phyloP scores from a whole-genome alignment of 2,113 vertebrate species.

The Piliocolobus tephrosceles region DNA sequence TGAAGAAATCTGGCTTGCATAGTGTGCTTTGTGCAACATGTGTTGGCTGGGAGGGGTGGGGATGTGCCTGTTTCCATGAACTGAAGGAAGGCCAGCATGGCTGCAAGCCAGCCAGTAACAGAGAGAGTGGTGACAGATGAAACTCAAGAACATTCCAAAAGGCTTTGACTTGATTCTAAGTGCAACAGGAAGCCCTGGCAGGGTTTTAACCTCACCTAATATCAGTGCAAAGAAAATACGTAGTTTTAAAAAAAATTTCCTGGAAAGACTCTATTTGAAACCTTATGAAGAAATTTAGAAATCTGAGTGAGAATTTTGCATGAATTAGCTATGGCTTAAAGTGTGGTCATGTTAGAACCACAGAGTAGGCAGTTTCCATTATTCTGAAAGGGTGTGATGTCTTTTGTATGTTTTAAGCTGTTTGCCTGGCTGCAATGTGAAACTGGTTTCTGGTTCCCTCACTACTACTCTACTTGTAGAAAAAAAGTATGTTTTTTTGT shows the following conservation, averaged over 20 bases:
- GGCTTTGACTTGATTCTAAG: not conserved
- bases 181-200: not conserved
- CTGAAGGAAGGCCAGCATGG: not conserved
- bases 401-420: not conserved
- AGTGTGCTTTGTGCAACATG: rapidly evolving
- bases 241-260: not conserved
- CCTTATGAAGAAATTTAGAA: not conserved
- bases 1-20: not conserved
- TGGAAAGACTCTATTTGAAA: not conserved
- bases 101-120: no score
- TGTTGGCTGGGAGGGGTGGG: not conserved
- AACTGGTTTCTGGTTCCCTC: not conserved
- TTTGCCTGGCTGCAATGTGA: not conserved
- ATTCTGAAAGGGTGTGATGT: not conserved
- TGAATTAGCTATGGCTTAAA: not conserved
- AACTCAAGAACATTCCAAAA: not conserved
- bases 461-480: not conserved
- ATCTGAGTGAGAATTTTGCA: not conserved
- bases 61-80: not conserved
- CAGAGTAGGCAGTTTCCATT: not conserved
- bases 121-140: not conserved
- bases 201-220: not conserved
- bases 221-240: not conserved
- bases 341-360: not conserved
- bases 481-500: not conserved